These are phyloP conservation scores for Parapsyche elsis DNA, from an alignment of 1,140 invertebrate species.

Conservation along the genomic window DNA sequence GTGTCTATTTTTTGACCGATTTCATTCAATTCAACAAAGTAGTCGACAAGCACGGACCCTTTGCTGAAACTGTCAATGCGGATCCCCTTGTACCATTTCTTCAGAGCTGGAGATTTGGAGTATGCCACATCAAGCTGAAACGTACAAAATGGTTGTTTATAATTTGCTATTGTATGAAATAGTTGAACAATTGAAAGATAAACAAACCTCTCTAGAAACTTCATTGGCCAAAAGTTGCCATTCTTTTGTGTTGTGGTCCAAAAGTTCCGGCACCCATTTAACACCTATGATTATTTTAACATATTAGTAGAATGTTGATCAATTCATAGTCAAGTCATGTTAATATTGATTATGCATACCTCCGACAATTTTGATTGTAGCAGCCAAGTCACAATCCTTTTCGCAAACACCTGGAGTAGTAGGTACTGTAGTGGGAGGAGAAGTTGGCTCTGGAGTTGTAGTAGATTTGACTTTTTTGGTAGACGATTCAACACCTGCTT, in stretches of 20 bases:
- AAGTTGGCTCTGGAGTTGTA: slow-evolving; percentile 81
- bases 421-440: slow-evolving; percentile 75
- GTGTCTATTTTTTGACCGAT: slow-evolving; percentile 83
- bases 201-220: slow-evolving; percentile 77
- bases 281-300: slow-evolving; percentile 65
- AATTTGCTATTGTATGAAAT: background rate
- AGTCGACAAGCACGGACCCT: slow-evolving; percentile 89
- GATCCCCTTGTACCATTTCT: slow-evolving; percentile 85
- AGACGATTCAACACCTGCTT: slow-evolving; percentile 56
- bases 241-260: slow-evolving; percentile 86
- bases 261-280: slow-evolving; percentile 85
- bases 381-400: slow-evolving; percentile 83
- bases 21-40: slow-evolving; percentile 84
- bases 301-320: background rate
- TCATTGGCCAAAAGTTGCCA: slow-evolving; percentile 85
- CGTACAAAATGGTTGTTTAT: slow-evolving; percentile 11
- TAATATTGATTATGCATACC: slow-evolving; percentile 58
- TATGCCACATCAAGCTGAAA: slow-evolving; percentile 85
- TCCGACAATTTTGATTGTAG: slow-evolving; percentile 84
- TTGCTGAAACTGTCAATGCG: slow-evolving; percentile 88
- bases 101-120: slow-evolving; percentile 76
- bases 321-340: background rate
- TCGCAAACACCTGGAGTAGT: slow-evolving; percentile 85
- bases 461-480: slow-evolving; percentile 72
- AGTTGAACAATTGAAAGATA: background rate